Evolutionary conservation across 1,140 invertebrate genomes (phyloP).

Genomic region (Diploscapter pachys): DNA sequence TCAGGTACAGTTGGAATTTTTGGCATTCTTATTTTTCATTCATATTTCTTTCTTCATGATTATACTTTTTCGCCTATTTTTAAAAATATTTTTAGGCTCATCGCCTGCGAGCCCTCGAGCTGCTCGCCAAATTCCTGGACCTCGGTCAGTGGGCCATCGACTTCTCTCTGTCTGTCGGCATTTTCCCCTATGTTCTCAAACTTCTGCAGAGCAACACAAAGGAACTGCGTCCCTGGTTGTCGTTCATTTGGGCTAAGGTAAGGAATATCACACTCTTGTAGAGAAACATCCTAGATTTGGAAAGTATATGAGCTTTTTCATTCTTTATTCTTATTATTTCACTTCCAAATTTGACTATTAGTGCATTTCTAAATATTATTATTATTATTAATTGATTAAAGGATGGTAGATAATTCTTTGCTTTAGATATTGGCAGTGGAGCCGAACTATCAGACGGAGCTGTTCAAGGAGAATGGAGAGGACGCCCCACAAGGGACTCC

Average conservation of each 20-base stretch:
- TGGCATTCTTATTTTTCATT: not conserved
- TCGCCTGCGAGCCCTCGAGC: conserved; percentile 83
- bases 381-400: too few relatives aligned
- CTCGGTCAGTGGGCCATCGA: conserved; percentile 95
- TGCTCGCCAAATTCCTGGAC: conserved; percentile 90
- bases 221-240: conserved; percentile 83
- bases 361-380: too few relatives aligned
- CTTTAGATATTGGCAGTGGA: conserved; percentile 84
- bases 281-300: too few relatives aligned
- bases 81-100: conserved; percentile 66
- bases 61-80: too few relatives aligned
- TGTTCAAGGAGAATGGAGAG: conserved; percentile 82
- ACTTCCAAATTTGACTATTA: too few relatives aligned
- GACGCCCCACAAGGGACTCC: conserved; percentile 3
- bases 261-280: too few relatives aligned
- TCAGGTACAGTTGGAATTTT: conserved; percentile 69
- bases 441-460: conserved; percentile 77
- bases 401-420: not conserved
- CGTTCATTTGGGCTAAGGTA: conserved; percentile 94
- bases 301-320: too few relatives aligned
- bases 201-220: conserved; percentile 81
- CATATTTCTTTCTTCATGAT: too few relatives aligned
- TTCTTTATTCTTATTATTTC: too few relatives aligned
- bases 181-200: conserved; percentile 91
- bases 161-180: conserved; percentile 86